Conservation (phyloP, 2,113 vertebrate genomes). For the Ammospiza caudacuta region DNA sequence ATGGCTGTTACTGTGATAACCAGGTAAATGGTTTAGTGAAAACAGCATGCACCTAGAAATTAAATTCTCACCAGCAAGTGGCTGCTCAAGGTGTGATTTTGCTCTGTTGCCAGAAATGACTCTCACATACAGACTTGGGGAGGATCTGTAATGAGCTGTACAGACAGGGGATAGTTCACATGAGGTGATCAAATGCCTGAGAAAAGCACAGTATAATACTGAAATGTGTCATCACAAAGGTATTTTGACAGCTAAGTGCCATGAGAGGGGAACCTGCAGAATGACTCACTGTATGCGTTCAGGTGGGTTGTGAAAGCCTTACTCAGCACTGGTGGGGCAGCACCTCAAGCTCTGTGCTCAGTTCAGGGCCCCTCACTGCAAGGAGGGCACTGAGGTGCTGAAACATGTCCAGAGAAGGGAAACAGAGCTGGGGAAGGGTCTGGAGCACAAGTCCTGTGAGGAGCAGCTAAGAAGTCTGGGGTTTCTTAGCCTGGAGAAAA, state of each 20-base stretch:
- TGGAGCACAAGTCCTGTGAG: accelerated
- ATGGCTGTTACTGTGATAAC: neutral
- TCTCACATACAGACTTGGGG: accelerated
- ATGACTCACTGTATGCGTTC: neutral
- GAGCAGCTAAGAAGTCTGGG: neutral
- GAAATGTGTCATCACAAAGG: neutral
- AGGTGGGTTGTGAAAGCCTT: neutral
- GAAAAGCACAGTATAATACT: neutral
- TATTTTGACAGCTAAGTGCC: neutral
- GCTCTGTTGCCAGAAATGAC: neutral
- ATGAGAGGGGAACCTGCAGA: neutral
- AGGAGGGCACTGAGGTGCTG: accelerated
- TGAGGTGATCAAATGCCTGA: neutral
- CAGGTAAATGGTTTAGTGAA: neutral
- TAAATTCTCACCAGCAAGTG: neutral
- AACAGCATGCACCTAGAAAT: neutral
- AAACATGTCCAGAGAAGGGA: accelerated
- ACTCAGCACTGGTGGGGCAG: neutral
- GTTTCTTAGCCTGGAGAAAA: neutral
- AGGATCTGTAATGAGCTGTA: neutral
- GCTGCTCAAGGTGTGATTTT: neutral
- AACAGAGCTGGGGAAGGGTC: accelerated
- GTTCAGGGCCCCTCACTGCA: neutral
- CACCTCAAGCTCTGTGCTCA: accelerated
- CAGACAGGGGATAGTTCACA: neutral